Conservation (phyloP, 2,888 invertebrate genomes). For the Drosophila leonis region DNA sequence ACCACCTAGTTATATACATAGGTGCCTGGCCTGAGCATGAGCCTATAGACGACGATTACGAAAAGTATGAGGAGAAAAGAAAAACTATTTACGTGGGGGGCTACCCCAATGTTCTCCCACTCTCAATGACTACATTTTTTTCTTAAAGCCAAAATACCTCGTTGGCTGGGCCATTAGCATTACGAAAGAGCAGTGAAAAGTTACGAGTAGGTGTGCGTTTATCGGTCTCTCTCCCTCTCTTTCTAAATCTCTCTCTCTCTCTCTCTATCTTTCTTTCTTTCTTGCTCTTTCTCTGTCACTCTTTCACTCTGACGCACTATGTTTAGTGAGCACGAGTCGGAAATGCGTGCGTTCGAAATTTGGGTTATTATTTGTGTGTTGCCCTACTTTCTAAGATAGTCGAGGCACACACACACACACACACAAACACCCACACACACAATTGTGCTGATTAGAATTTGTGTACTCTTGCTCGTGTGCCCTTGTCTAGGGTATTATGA, state of each 20-base stretch:
- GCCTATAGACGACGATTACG: constrained; percentile 24
- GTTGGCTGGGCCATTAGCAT: constrained; percentile 42
- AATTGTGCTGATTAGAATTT: constrained; percentile 60
- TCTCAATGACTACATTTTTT: constrained; percentile 14
- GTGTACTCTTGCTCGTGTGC: constrained; percentile 2
- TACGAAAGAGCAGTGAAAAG: constrained; percentile 58
- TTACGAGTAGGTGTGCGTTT: constrained; percentile 23
- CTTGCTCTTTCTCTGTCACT: neutral
- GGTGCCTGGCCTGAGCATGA: neutral
- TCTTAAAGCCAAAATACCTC: constrained; percentile 25
- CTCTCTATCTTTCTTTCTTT: neutral
- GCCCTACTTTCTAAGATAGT: constrained; percentile 72
- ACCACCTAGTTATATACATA: constrained; percentile 12
- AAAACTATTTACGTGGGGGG: constrained; percentile 20
- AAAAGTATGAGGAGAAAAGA: neutral
- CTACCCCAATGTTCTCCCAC: constrained; percentile 15
- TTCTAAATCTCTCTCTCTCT: neutral
- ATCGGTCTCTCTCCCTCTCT: neutral
- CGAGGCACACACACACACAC: constrained; percentile 26
- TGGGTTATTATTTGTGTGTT: constrained; percentile 74
- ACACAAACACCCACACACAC: constrained; percentile 30
- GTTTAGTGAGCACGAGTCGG: constrained; percentile 44
- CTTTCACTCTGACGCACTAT: constrained; percentile 22
- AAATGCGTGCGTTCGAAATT: constrained; percentile 75
- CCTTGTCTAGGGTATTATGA: neutral